Conservation (phyloP, 2,797 vertebrate genomes). For the Phrynocephalus forsythii region DNA sequence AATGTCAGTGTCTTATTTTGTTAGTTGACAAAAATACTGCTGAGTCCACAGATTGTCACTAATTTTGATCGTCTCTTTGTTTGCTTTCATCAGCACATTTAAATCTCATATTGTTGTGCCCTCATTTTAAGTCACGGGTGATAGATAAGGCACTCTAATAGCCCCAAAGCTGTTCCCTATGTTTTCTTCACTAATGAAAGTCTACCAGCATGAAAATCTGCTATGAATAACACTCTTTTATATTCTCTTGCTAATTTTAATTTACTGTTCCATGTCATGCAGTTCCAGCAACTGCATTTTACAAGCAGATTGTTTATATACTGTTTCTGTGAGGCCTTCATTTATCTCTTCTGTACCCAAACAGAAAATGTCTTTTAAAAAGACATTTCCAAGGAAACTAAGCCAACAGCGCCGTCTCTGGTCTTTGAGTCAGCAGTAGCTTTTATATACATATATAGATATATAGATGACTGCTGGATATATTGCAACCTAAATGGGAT, state of each 20-base stretch:
- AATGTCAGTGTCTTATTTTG: constrained; percentile 48
- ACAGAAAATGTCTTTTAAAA: constrained; percentile 32
- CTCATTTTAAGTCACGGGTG: constrained; percentile 45
- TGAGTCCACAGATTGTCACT: constrained; percentile 45
- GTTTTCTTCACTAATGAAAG: constrained; percentile 27
- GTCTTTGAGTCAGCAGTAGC: accelerated
- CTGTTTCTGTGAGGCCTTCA: constrained; percentile 23
- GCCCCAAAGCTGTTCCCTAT: constrained; percentile 35
- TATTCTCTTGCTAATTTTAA: constrained; percentile 51
- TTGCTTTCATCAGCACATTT: constrained; percentile 47
- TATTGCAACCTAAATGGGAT: too few species aligned
- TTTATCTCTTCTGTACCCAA: constrained; percentile 4
- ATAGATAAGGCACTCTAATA: constrained; percentile 39
- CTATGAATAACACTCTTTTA: constrained; percentile 39
- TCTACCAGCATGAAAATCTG: constrained; percentile 47
- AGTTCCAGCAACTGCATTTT: constrained; percentile 26
- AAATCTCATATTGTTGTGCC: constrained; percentile 44
- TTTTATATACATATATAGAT: neutral
- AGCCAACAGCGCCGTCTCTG: constrained; percentile 31
- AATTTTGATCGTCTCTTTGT: constrained; percentile 41
- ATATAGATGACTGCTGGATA: too few species aligned
- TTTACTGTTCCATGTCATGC: constrained; percentile 47
- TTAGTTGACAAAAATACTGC: constrained; percentile 59
- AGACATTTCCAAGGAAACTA: constrained; percentile 36
- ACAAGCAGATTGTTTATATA: constrained; percentile 21